Base-by-base conservation (phyloP, 2,113 vertebrate genomes). In the Ceratotherium simum region DNA sequence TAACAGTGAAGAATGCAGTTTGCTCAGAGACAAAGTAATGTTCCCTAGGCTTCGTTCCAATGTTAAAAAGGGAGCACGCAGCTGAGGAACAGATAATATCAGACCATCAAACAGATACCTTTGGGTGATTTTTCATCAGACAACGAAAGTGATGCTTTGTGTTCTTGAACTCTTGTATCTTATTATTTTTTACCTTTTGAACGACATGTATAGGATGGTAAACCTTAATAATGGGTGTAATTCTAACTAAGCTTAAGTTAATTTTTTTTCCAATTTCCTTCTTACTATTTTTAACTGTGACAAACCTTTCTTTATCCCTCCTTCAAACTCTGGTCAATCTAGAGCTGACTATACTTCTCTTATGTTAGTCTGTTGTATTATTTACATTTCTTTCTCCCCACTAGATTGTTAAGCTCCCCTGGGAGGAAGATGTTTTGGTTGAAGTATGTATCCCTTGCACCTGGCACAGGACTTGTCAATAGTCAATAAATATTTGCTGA, bases 21-120 rank as follows among this genome's bases (percentile, higher is more conserved):
- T 42, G 51, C 58, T 81, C 54, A 29, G 70, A 95, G 88, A 97
- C 80, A 81, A 36, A 54, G 90, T 33, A 20, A 73, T 36, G 42
- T 23, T 76, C 70, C 86, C 73, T 54, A 16, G 91, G 95, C 96
- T 96, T 60, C 72, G 81, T 95, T 96, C 95, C 98, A 96, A 27
- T 33, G 60, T 95, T 96, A 51, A 89, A 96, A 96, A 56, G 70
- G 72, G 65, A 96, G 67, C 56, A 16, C 2, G 16, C 20, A 5
- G 94, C 89, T 36, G 23, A 36, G 58, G 14, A 42, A 27, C 72
- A 65, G 67, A 16, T 36, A 58, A 6, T 29, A 85, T 58, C 78
- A 70, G 90, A 86, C 88, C 88, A 62, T 79, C 46, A 70, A 73
- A 73, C 69, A 76, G 54, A 65, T 48, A 78, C 21, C 76, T 83